Base-by-base conservation (phyloP, 2,113 vertebrate species). In the Pitta sordida region DNA sequence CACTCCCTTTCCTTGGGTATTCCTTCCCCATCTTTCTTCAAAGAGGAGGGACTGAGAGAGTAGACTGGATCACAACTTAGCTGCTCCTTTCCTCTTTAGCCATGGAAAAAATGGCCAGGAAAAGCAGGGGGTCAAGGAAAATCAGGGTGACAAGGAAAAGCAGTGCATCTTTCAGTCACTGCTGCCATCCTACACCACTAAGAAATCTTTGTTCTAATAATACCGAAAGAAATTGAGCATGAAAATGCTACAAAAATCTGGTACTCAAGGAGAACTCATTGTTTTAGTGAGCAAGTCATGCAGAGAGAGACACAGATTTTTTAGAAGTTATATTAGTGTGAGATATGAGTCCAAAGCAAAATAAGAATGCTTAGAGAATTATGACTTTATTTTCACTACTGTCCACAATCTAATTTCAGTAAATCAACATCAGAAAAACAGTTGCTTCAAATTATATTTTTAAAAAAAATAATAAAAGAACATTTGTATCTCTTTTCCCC, bases 121-220 rank as follows among this genome's bases (percentile, higher is more conserved):
- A 91, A 92, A 73, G 6, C 29, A 16, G 10, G 22, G 83, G 53
- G 63, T 76, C 48, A 85, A 70, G 41, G 30, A 91, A 90, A 94
- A 80, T 7, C 36, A 90, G 37, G 22, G 83, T 58, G 63, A 79
- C 48, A 85, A 70, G 41, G 30, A 91, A 90, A 94, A 80, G 8
- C 36, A 90, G 37, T n/a, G 36, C 17, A 80, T 83, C 96, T 93
- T 83, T 82, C 81, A 85, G 53, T n/a, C 74, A 87, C 62, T 76
- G 21, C 48, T 70, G 68, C 13, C 11, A 36, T 60, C 23, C 56
- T 64, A 32, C 34, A 63, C n/a, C 2, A 32, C 59, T 73, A 86
- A 95, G 44, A 90, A 43, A 83, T 91, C 80, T 93, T 88, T 91
- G 83, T 93, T 84, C 79, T 77, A 83, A 60, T 93, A 94, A 88